Base-by-base conservation (phyloP, 2,113 vertebrate species). In the Bombycilla garrulus region DNA sequence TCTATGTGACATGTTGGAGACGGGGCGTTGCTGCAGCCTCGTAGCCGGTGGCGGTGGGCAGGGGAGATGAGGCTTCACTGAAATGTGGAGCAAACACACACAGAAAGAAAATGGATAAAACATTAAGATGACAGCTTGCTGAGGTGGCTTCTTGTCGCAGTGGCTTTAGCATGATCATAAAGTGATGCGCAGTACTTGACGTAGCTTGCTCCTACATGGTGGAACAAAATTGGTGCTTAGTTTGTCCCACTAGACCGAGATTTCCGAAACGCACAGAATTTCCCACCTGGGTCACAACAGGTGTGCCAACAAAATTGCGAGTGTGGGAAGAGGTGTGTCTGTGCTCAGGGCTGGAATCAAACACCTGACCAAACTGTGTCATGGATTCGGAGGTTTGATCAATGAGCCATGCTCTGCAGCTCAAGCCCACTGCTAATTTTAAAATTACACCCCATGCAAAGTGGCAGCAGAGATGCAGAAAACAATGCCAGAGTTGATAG, bases 121-220 rank as follows among this genome's bases (percentile, higher is more conserved):
- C 80, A 95, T 94, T 93, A 93, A 95, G 70, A 64, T 72, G 95
- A 95, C 89, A 96, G 96, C 90, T 94, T 97, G 97, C 96, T 97
- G 97, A 97, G 95, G 88, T 78, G 53, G 73, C 86, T 92, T 65
- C 36, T 93, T 96, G 72, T 67, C 71, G 0, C 77, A 57, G 74
- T 8, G 36, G 70, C 56, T 90, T 36, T n/a, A 66, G 57, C 42
- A 10, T 12, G 50, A 80, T 60, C 23, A 4, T 31, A 16, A 65
- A 70, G 26, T 29, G 93, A 94, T 26, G 51, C 47, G 77, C 80
- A 38, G 50, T 12, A 28, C 91, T 58, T 85, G 90, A 86, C 69
- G 53, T 6, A 47, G 92, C 86, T 86, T 69, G 57, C 72, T 90
- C 42, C 10, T 70, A n/a, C 17, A 1, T 7, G 77, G 76, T 47